Percentiles rank a stretch among this genome's conserved stretches.
Conservation (phyloP, 1,140 invertebrate species). For the Diabrotica undecimpunctata region DNA sequence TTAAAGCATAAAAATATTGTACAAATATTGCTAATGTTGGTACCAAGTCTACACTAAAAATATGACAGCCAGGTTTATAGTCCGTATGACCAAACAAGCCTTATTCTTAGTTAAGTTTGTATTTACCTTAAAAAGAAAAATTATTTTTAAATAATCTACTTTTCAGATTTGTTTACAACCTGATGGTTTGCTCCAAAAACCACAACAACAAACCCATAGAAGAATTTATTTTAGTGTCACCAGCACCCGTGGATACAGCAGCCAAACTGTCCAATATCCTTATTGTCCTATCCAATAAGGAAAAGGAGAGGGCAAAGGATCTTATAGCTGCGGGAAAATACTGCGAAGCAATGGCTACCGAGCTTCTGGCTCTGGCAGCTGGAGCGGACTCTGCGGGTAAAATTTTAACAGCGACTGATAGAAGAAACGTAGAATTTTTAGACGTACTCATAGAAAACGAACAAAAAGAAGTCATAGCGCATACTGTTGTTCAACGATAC, state of each 20-base stretch:
- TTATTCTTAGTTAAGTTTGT: no score
- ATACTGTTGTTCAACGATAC: conserved; percentile 85
- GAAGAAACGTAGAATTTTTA: conserved; percentile 88
- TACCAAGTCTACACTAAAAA: neutral
- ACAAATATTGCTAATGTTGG: neutral
- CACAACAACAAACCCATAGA: conserved; percentile 94
- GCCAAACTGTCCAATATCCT: conserved; percentile 95
- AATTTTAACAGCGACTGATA: conserved; percentile 86
- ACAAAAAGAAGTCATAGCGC: conserved; percentile 94
- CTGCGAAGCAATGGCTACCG: conserved; percentile 96
- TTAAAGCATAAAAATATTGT: conserved; percentile 2
- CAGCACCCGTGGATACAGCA: conserved; percentile 96
- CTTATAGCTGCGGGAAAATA: conserved; percentile 90
- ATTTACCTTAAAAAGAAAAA: neutral
- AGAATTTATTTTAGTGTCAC: conserved; percentile 94
- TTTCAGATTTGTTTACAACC: conserved; percentile 86
- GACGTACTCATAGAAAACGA: conserved; percentile 98
- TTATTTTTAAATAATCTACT: neutral
- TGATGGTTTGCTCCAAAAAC: conserved; percentile 98
- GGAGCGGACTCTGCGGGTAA: conserved; percentile 89
- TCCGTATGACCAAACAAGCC: no score
- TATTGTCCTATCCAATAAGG: conserved; percentile 83
- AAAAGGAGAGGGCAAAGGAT: conserved; percentile 97
- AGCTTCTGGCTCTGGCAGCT: conserved; percentile 88
- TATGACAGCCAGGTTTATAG: no score